phyloP scores from a whole-genome alignment of 2,113 vertebrate genomes.

The Pachyramphus minor region DNA sequence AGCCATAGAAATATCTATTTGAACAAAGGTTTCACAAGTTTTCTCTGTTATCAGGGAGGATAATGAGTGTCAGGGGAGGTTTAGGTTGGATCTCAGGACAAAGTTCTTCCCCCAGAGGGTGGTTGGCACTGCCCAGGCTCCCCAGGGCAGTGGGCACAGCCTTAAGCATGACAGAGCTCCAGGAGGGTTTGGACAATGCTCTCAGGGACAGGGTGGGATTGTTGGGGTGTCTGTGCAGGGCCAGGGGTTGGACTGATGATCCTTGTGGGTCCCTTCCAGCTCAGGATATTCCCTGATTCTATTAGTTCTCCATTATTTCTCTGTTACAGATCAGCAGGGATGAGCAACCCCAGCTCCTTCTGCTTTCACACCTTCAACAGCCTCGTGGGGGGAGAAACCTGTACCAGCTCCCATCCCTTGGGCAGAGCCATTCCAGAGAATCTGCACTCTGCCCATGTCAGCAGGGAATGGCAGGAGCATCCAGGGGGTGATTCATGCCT shows the following conservation, averaged over 20 bases:
- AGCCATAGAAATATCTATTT: background rate
- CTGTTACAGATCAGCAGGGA: background rate
- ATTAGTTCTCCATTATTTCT: background rate
- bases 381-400: background rate
- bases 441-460: background rate
- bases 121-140: background rate
- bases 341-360: background rate
- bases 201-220: background rate
- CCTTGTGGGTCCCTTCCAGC: background rate
- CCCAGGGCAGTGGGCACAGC: background rate
- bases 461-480: background rate
- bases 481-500: background rate
- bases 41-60: background rate
- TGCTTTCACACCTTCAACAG: fast-evolving
- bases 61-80: background rate
- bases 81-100: background rate
- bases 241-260: background rate
- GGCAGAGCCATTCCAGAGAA: background rate
- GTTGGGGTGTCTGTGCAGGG: background rate
- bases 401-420: background rate
- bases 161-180: background rate
- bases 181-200: fast-evolving
- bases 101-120: background rate
- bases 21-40: background rate
- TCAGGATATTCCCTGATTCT: background rate